Percentiles rank a stretch among this genome's conserved stretches.
Evolutionary conservation across 2,113 vertebrate genomes (phyloP).

Genomic region (Neoarius graeffei): DNA sequence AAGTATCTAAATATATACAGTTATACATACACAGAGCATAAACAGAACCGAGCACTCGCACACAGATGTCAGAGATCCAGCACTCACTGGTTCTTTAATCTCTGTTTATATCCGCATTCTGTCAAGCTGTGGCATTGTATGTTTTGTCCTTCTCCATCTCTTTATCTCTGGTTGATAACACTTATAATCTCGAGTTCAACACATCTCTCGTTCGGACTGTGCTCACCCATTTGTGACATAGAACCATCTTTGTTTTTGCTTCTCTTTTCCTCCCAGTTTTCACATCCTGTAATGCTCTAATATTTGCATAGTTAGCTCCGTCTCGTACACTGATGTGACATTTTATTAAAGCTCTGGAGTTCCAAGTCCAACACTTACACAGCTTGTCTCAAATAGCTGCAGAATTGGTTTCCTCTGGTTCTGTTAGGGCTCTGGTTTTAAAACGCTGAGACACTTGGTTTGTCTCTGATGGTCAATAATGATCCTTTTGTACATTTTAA

Average conservation of each 20-base stretch:
- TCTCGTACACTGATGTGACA: background rate
- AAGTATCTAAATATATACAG: background rate
- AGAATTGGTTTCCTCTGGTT: slow-evolving; percentile 22
- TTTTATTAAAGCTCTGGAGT: background rate
- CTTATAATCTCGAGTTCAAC: background rate
- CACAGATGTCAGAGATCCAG: background rate
- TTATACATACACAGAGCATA: background rate
- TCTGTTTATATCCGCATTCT: background rate
- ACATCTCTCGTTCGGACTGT: background rate
- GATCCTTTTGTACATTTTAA: slow-evolving; percentile 45
- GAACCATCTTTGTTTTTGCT: background rate
- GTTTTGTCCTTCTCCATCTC: background rate
- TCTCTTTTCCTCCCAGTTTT: background rate
- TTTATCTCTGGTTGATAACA: background rate
- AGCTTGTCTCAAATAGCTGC: background rate
- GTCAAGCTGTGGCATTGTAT: background rate
- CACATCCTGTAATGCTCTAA: background rate
- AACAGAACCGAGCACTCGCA: background rate
- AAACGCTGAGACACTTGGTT: slow-evolving; percentile 19
- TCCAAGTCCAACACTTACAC: slow-evolving; percentile 10
- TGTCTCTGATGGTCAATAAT: slow-evolving; percentile 39
- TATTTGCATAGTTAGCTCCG: background rate
- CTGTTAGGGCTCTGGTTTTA: slow-evolving; percentile 21
- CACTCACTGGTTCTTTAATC: background rate
- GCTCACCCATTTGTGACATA: background rate